Evolutionary conservation across 1,140 invertebrate species (phyloP).

Genomic region (Euglossa dilemma): DNA sequence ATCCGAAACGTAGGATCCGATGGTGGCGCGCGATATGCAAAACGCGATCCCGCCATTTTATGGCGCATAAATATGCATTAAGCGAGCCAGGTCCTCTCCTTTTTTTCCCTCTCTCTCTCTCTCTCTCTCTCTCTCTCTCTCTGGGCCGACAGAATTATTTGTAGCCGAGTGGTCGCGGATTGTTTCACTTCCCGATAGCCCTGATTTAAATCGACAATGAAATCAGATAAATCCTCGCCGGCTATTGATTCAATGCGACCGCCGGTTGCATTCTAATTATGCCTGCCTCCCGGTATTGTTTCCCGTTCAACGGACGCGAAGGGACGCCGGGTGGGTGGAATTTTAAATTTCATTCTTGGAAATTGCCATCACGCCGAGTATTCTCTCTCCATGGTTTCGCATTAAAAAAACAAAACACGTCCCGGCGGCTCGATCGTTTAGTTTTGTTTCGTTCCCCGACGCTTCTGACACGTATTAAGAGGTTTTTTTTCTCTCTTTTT

Average conservation of each 20-base stretch:
- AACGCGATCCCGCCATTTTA: conserved; percentile 12
- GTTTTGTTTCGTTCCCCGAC: too few species aligned
- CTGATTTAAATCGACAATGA: conserved; percentile 47
- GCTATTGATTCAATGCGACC: conserved; percentile 14
- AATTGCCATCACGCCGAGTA: background rate
- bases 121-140: background rate
- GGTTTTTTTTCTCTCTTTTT: too few species aligned
- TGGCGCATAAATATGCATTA: conserved; percentile 44
- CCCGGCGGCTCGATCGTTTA: too few species aligned
- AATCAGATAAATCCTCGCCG: conserved; percentile 35
- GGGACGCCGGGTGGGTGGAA: background rate
- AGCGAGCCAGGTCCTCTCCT: background rate
- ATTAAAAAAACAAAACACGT: background rate
- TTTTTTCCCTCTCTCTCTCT: background rate
- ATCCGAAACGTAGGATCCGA: background rate
- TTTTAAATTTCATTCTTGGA: conserved; percentile 10
- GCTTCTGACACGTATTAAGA: too few species aligned
- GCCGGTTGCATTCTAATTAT: conserved; percentile 36
- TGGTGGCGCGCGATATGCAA: conserved; percentile 7
- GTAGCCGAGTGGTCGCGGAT: conserved; percentile 22
- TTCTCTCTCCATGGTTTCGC: background rate
- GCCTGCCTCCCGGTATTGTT: background rate
- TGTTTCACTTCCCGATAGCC: conserved; percentile 23
- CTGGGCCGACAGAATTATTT: conserved; percentile 44
- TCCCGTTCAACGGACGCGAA: background rate